phyloP scores from a whole-genome alignment of 2,888 invertebrate species.

The Caenorhabditis drosophilae region DNA sequence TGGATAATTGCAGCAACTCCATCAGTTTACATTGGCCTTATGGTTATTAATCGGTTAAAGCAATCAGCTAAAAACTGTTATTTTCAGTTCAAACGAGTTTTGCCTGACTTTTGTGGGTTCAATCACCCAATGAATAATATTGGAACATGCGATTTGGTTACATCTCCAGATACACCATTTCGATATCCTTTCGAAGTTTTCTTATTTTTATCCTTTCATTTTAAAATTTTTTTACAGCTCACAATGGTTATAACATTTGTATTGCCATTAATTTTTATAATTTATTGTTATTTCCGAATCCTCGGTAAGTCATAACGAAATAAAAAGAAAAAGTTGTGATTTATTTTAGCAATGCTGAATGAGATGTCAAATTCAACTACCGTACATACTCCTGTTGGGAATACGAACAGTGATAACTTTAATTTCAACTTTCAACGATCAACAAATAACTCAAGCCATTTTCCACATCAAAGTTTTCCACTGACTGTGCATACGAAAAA shows the following conservation, averaged over 20 bases:
- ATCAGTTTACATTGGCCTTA: constrained; percentile 63
- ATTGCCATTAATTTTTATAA: constrained; percentile 62
- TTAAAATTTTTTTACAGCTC: constrained; percentile 37
- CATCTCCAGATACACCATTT: constrained; percentile 35
- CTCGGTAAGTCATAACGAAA: constrained; percentile 39
- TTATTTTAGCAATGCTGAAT: constrained; percentile 35
- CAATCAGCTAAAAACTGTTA: background rate
- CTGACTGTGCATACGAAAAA: constrained; percentile 50
- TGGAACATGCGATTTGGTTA: constrained; percentile 62
- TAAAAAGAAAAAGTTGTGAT: background rate
- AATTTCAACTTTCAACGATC: constrained; percentile 21
- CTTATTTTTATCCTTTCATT: background rate
- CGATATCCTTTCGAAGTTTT: constrained; percentile 45
- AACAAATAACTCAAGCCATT: background rate
- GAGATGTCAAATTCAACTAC: constrained; percentile 46
- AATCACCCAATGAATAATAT: constrained; percentile 47
- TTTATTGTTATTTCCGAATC: constrained; percentile 64
- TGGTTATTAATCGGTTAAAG: constrained; percentile 22
- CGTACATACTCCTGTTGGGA: constrained; percentile 51
- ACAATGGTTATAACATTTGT: constrained; percentile 64
- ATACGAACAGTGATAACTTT: constrained; percentile 43
- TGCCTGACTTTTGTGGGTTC: constrained; percentile 62
- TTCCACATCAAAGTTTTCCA: constrained; percentile 12
- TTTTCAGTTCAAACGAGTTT: constrained; percentile 62
- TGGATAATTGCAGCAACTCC: constrained; percentile 63